phyloP scores from a whole-genome alignment of 2,888 invertebrate genomes.

The Apantesis nais region DNA sequence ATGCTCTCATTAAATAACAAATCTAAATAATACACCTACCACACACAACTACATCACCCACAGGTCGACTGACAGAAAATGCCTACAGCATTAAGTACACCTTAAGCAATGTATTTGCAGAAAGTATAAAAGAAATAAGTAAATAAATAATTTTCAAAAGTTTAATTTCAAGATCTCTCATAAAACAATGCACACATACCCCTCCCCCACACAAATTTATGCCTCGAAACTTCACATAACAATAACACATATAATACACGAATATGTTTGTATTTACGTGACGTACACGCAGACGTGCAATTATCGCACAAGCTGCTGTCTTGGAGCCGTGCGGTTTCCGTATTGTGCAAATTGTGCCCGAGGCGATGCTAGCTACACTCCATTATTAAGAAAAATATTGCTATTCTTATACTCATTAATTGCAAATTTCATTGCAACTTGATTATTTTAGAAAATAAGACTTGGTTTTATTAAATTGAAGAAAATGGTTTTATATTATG shows the following conservation, averaged over 20 bases:
- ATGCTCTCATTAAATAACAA: too few species aligned
- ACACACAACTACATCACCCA: too few species aligned
- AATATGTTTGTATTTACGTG: constrained; percentile 6
- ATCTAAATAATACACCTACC: too few species aligned
- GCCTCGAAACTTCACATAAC: too few species aligned
- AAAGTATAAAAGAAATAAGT: too few species aligned
- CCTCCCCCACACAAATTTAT: too few species aligned
- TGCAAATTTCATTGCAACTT: neutral
- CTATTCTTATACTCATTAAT: neutral
- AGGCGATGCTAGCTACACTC: neutral
- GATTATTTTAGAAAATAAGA: neutral
- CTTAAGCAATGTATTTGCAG: too few species aligned
- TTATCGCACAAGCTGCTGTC: constrained; percentile 13
- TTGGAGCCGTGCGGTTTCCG: constrained; percentile 8
- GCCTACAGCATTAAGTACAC: too few species aligned
- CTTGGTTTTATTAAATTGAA: neutral
- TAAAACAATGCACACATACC: too few species aligned
- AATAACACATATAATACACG: neutral
- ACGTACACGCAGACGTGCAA: constrained; percentile 4
- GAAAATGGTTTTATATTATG: neutral
- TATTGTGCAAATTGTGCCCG: constrained; percentile 16
- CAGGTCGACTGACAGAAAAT: too few species aligned
- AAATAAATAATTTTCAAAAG: too few species aligned
- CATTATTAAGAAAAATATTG: constrained; percentile 15
- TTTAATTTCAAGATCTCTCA: too few species aligned